Conservation (phyloP, 2,113 vertebrate genomes). For the Ahaetulla prasina region DNA sequence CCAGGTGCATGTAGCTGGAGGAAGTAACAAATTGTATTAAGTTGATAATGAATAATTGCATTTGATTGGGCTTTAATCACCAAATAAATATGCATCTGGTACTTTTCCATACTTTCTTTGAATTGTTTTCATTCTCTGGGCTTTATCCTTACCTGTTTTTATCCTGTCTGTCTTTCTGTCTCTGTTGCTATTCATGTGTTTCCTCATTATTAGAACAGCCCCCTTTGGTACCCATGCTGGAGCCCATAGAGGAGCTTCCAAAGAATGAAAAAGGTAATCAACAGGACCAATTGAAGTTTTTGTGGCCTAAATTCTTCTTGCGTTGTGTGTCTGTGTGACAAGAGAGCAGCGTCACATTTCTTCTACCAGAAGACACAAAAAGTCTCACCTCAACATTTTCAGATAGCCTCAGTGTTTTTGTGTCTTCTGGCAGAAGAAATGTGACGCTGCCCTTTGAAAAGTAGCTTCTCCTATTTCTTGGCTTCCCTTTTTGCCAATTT, state of each 20-base stretch:
- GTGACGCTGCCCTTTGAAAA: not conserved
- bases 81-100: not conserved
- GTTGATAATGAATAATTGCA: not conserved
- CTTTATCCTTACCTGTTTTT: conserved; percentile 51
- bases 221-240: conserved; percentile 79
- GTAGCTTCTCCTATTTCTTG: not conserved
- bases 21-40: not conserved
- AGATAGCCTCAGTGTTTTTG: not conserved
- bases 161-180: conserved; percentile 52
- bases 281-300: conserved; percentile 24
- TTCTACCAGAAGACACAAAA: not conserved
- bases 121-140: conserved; percentile 43
- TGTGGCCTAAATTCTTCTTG: not conserved
- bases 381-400: not conserved
- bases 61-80: conserved; percentile 22
- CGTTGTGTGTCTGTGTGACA: not conserved
- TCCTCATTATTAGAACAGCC: conserved; percentile 80
- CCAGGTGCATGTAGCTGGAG: not conserved
- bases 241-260: conserved; percentile 93
- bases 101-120: conserved; percentile 24
- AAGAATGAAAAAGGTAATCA: conserved; percentile 94
- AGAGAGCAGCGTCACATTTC: not conserved
- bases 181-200: conserved; percentile 65
- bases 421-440: no score
- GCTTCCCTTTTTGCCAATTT: not conserved